These are phyloP conservation scores for Melipona quadrifasciata DNA, from an alignment of 1,140 invertebrate genomes.

Conservation along the genomic window DNA sequence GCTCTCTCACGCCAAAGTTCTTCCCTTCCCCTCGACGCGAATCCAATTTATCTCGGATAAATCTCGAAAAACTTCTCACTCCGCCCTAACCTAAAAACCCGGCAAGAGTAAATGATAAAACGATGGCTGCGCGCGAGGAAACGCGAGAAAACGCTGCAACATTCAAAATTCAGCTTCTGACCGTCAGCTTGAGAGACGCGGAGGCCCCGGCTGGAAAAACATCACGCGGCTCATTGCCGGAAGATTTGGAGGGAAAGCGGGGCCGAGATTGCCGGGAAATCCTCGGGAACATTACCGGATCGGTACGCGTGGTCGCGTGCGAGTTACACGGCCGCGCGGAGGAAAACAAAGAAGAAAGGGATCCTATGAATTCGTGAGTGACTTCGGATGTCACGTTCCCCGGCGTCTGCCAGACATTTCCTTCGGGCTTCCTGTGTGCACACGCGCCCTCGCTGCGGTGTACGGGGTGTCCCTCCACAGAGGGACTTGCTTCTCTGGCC, in stretches of 20 bases:
- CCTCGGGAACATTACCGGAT: constrained; percentile 60
- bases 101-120: constrained; percentile 2
- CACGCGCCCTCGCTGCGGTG: not conserved
- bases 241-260: constrained; percentile 57
- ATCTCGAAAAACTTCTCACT: not conserved
- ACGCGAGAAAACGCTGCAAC: not conserved
- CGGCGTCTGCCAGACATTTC: constrained; percentile 60
- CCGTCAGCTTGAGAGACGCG: not conserved
- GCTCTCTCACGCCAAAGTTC: not conserved
- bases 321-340: constrained; percentile 45
- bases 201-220: constrained; percentile 20
- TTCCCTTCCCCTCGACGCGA: not conserved
- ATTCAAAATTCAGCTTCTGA: constrained; percentile 32
- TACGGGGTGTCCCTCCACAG: not conserved
- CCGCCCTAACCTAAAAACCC: not conserved
- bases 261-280: constrained; percentile 49
- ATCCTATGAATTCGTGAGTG: constrained; percentile 70
- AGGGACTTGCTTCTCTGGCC: no score
- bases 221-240: constrained; percentile 50
- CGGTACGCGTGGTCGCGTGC: constrained; percentile 54
- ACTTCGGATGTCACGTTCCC: constrained; percentile 66
- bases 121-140: not conserved
- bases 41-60: not conserved
- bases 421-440: constrained; percentile 55
- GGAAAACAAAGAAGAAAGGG: constrained; percentile 56